Evolutionary conservation across 2,888 invertebrate genomes (phyloP).

Genomic region (Caenorhabditis imperialis): DNA sequence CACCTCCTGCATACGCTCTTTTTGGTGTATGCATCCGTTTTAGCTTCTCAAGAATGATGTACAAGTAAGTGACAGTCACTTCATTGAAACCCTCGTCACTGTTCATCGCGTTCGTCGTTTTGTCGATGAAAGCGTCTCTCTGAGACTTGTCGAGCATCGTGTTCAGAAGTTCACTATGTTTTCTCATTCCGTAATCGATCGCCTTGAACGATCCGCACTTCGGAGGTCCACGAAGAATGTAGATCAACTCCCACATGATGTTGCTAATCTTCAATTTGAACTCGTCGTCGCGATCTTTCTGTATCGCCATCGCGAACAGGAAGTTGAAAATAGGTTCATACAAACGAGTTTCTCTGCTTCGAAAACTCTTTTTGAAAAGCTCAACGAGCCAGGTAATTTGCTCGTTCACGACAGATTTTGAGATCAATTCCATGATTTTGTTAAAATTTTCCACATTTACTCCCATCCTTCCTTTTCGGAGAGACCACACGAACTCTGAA

Average conservation of each 20-base stretch:
- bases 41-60: constrained; percentile 44
- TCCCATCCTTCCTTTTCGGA: constrained; percentile 80
- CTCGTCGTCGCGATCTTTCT: constrained; percentile 42
- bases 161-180: constrained; percentile 47
- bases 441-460: constrained; percentile 81
- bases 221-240: constrained; percentile 45
- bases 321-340: constrained; percentile 52
- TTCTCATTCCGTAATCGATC: constrained; percentile 49
- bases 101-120: constrained; percentile 22
- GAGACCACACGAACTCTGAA: constrained; percentile 79
- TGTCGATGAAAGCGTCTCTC: constrained; percentile 34
- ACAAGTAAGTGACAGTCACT: constrained; percentile 32
- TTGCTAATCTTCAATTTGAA: constrained; percentile 43
- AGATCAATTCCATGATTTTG: constrained; percentile 79
- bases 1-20: constrained; percentile 6
- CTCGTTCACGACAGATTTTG: constrained; percentile 37
- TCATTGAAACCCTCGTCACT: constrained; percentile 40
- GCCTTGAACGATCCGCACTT: constrained; percentile 38
- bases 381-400: constrained; percentile 55
- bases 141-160: constrained; percentile 29
- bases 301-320: constrained; percentile 19
- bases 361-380: constrained; percentile 52
- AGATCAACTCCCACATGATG: constrained; percentile 48
- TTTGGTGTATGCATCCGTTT: constrained; percentile 22
- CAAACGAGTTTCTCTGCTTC: constrained; percentile 42